These are phyloP conservation scores for Hesperia comma DNA, from an alignment of 2,888 invertebrate species.

Conservation along the genomic window DNA sequence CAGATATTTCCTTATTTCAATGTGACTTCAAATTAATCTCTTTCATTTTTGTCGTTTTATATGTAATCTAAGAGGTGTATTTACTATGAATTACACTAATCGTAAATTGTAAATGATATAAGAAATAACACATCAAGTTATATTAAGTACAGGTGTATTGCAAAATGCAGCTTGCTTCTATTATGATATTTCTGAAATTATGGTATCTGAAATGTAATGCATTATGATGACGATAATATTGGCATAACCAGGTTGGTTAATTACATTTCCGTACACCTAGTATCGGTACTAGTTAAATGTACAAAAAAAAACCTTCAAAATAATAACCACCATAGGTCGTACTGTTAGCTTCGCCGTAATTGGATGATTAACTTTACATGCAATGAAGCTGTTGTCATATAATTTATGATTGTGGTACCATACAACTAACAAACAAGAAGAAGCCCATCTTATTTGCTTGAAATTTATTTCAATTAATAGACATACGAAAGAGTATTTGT, in stretches of 20 bases:
- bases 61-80: neutral
- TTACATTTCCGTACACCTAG: too few species aligned
- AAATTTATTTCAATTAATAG: too few species aligned
- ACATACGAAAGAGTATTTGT: slow-evolving; percentile 2
- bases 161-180: neutral
- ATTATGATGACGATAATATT: neutral
- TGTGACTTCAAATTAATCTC: neutral
- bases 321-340: too few species aligned
- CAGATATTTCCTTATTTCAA: neutral
- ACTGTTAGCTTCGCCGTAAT: neutral
- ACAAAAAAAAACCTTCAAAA: too few species aligned
- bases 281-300: too few species aligned
- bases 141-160: neutral
- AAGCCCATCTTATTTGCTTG: too few species aligned
- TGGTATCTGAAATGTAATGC: neutral
- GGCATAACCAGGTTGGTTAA: too few species aligned
- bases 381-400: neutral
- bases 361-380: neutral
- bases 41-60: neutral
- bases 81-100: neutral
- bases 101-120: neutral
- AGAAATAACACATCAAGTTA: neutral
- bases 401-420: too few species aligned
- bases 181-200: neutral
- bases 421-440: too few species aligned